Conservation (phyloP, 1,140 invertebrate species). For the Cryptotermes secundus region DNA sequence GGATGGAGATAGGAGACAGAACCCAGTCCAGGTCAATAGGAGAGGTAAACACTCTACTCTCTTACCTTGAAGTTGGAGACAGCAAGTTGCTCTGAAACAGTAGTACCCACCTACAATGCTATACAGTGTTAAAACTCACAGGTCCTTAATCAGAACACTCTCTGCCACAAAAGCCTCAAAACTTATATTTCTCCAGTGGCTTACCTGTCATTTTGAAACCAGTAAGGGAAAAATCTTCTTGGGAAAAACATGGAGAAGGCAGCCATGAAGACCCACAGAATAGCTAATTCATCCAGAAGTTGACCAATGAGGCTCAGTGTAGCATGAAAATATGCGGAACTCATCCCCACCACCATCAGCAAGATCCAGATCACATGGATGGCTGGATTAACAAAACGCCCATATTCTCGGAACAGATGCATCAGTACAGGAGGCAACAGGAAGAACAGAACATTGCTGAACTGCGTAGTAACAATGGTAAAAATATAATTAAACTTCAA, state of each 20-base stretch:
- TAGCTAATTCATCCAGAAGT: constrained; percentile 75
- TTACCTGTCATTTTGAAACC: constrained; percentile 65
- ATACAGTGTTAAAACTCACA: too few relatives aligned
- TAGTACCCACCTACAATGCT: too few relatives aligned
- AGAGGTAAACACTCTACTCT: too few relatives aligned
- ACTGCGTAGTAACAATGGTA: constrained; percentile 49
- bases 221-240: constrained; percentile 64
- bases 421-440: constrained; percentile 74
- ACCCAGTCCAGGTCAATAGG: too few relatives aligned
- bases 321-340: constrained; percentile 81
- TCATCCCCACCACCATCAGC: constrained; percentile 73
- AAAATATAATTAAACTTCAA: too few relatives aligned
- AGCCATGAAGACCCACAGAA: constrained; percentile 78
- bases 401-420: constrained; percentile 73
- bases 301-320: constrained; percentile 78
- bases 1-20: too few relatives aligned
- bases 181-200: constrained; percentile 32
- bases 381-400: constrained; percentile 67
- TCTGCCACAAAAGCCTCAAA: too few relatives aligned
- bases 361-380: constrained; percentile 76
- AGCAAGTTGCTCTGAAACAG: too few relatives aligned
- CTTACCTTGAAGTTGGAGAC: too few relatives aligned
- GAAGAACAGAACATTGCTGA: constrained; percentile 78
- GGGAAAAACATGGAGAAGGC: constrained; percentile 73
- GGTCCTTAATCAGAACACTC: too few relatives aligned